Evolutionary conservation across 1,140 invertebrate genomes (phyloP), one percentile per base, ranked within the genome.

Genomic region (Temnothorax longispinosus): DNA sequence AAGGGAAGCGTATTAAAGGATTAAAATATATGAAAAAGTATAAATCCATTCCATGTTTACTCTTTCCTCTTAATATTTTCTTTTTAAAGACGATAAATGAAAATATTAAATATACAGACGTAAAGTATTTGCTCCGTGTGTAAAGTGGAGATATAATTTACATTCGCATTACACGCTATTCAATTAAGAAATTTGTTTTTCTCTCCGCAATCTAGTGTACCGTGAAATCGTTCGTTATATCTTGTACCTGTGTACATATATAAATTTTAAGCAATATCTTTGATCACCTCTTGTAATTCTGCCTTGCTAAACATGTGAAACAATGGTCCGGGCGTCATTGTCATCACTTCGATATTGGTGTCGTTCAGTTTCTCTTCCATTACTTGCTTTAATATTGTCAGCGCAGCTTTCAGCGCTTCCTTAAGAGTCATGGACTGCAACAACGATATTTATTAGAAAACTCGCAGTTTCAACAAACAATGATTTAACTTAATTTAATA

Each of bases 291-390:
- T 93, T 99, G 98, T 13, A 99, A 96, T 95, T 99, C 98, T 90
- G 98, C 97, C 94, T 99, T 98, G 18, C 97, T 96, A 92, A 98
- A 98, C 98, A 99, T 99, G 88, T 99, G 97, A 96, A 99, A 99
- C 88, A 98, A 95, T 89, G 97, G 96, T 11, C 97, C 96, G 1
- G 97, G 97, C 3, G 98, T 99, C 95, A 99, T 98, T 21, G 98
- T 98, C 92, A 99, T 98, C 52, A 99, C 98, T 96, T 99, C 99
- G 67, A 99, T 99, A 96, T 99, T 99, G 52, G 98, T 98, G 44
- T 98, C 98, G 89, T 98, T 99, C 0, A 99, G 95, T 95, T 99
- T 99, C 95, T 99, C 99, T 94, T 99, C 99, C 99, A 99, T 99
- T 0, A 99, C 99, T 96, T 99, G 99, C 94, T 99, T 99, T 2